A percentile compares a stretch with the other conserved stretches of the same genome.
These are phyloP conservation scores for Troilus luridus DNA, from an alignment of 2,888 invertebrate species.

Conservation along the genomic window DNA sequence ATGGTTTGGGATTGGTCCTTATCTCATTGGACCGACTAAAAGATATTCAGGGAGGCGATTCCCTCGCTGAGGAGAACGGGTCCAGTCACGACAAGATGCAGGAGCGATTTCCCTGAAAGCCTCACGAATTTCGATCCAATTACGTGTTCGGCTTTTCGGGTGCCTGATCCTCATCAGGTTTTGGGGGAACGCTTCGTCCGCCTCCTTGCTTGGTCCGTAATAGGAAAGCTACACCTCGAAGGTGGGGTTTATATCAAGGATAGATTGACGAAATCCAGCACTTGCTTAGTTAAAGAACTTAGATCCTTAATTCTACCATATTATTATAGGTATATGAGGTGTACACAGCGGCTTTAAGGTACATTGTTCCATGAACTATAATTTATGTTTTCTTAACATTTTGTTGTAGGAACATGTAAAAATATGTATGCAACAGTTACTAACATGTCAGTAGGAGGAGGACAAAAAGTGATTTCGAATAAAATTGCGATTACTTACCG, in stretches of 20 bases:
- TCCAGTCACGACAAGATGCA: neutral
- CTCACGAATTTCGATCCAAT: conserved; percentile 47
- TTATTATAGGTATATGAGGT: no score
- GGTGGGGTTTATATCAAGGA: neutral
- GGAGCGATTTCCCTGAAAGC: neutral
- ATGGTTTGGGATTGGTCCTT: neutral
- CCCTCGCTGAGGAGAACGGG: neutral
- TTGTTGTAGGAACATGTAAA: no score
- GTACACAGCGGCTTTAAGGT: no score
- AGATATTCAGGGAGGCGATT: neutral
- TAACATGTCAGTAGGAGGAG: no score
- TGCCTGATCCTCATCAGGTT: neutral
- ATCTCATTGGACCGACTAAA: neutral
- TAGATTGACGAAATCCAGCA: neutral
- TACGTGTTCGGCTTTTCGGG: conserved; percentile 28
- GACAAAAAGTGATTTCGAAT: no score
- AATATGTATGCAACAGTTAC: no score
- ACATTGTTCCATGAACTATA: no score
- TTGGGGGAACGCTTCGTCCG: neutral
- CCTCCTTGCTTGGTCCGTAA: conserved; percentile 1
- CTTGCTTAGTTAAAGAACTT: no score
- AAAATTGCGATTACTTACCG: no score
- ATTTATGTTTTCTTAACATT: no score
- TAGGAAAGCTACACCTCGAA: neutral
- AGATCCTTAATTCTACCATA: no score